Percentiles rank a stretch among this genome's conserved stretches.
Evolutionary conservation across 2,113 vertebrate species (phyloP).

Genomic region (Alethe diademata): DNA sequence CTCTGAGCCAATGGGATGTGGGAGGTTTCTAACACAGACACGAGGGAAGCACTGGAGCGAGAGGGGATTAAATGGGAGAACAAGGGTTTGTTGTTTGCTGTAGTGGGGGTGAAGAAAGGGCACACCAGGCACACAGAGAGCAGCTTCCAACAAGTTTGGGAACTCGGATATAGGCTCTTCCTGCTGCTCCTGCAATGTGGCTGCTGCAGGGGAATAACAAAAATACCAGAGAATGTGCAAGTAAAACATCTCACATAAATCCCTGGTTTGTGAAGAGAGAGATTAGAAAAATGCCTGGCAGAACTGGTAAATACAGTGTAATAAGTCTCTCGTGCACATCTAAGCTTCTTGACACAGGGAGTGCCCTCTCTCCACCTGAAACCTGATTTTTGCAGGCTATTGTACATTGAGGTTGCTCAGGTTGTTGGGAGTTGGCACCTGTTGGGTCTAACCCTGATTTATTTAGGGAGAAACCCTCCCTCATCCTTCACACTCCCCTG

Average conservation of each 20-base stretch:
- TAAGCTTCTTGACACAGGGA: background rate
- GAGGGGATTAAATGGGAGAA: background rate
- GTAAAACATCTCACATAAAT: background rate
- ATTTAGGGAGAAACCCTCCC: background rate
- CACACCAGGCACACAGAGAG: background rate
- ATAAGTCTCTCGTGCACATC: background rate
- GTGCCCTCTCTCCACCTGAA: background rate
- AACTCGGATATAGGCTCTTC: background rate
- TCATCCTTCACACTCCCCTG: background rate
- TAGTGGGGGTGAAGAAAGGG: background rate
- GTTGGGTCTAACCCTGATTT: background rate
- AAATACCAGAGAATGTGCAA: background rate
- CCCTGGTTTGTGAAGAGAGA: background rate
- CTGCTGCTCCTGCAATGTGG: background rate
- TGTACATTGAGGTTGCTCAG: background rate
- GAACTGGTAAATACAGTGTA: background rate
- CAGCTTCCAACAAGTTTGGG: background rate
- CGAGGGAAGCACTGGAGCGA: background rate
- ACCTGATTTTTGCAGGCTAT: background rate
- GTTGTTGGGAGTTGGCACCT: background rate
- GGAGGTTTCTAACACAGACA: background rate
- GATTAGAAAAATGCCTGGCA: background rate
- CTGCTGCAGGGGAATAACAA: background rate
- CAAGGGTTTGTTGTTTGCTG: background rate
- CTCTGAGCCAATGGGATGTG: background rate